Conservation (phyloP, 2,797 vertebrate species). For the Falco rusticolus region DNA sequence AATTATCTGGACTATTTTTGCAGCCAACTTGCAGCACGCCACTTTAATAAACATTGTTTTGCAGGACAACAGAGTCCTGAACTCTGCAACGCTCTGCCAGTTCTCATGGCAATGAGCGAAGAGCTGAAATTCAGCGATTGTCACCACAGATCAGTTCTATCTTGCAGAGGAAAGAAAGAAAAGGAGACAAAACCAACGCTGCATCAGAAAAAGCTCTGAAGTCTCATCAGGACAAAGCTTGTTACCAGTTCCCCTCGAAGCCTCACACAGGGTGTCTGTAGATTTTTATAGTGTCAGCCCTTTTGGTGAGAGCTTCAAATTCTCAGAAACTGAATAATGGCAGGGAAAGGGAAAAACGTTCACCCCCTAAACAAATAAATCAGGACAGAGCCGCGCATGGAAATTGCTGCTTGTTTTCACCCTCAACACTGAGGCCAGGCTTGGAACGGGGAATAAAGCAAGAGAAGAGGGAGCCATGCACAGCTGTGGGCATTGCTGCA, state of each 20-base stretch:
- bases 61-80: slow-evolving; percentile 7
- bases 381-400: neutral
- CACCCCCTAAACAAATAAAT: neutral
- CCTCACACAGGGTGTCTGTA: neutral
- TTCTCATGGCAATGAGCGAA: slow-evolving; percentile 33
- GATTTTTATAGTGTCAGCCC: neutral
- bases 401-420: neutral
- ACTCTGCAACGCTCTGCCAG: neutral
- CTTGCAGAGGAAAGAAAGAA: neutral
- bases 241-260: neutral
- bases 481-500: neutral
- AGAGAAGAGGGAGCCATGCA: neutral
- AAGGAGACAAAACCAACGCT: neutral
- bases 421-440: neutral
- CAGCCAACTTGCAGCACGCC: neutral
- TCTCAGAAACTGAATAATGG: neutral
- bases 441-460: neutral
- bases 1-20: neutral
- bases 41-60: neutral
- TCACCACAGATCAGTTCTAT: neutral
- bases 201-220: neutral
- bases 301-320: neutral
- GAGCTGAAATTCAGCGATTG: neutral
- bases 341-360: neutral
- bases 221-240: neutral